Conservation (phyloP, 2,888 invertebrate species). For the Dinocampus coccinellae region DNA sequence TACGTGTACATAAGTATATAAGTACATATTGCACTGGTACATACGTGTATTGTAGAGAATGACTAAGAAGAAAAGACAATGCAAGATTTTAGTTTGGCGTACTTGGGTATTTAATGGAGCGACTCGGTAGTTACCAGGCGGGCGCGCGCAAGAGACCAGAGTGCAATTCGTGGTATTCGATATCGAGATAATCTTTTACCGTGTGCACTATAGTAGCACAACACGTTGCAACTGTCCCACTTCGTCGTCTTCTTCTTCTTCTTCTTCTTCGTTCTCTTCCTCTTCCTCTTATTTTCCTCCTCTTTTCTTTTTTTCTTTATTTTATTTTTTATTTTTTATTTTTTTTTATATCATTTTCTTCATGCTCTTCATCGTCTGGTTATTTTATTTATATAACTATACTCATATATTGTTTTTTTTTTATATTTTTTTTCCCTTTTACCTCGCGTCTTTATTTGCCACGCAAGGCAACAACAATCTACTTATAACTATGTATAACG, state of each 20-base stretch:
- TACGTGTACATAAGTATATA: too few species aligned
- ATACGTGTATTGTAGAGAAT: neutral
- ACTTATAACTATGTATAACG: neutral
- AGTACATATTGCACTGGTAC: too few species aligned
- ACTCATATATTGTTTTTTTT: too few species aligned
- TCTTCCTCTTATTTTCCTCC: too few species aligned
- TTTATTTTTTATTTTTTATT: too few species aligned
- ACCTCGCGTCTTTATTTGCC: constrained; percentile 1
- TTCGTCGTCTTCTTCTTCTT: neutral
- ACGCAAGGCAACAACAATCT: constrained; percentile 36
- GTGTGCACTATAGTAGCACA: constrained; percentile 37
- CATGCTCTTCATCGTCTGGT: too few species aligned
- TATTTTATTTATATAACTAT: too few species aligned
- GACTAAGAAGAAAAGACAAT: constrained; percentile 46
- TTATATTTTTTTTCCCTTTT: too few species aligned
- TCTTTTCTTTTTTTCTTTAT: too few species aligned
- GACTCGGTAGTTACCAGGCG: constrained; percentile 38
- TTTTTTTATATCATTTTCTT: too few species aligned
- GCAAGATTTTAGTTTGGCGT: constrained; percentile 45
- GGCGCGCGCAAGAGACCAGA: constrained; percentile 52
- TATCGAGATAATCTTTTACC: constrained; percentile 66
- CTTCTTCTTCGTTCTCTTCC: too few species aligned
- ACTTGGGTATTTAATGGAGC: constrained; percentile 49
- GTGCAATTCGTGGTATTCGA: constrained; percentile 69
- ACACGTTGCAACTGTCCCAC: constrained; percentile 14